These are phyloP conservation scores for Lycorma delicatula DNA, from an alignment of 1,140 invertebrate species.

Conservation along the genomic window DNA sequence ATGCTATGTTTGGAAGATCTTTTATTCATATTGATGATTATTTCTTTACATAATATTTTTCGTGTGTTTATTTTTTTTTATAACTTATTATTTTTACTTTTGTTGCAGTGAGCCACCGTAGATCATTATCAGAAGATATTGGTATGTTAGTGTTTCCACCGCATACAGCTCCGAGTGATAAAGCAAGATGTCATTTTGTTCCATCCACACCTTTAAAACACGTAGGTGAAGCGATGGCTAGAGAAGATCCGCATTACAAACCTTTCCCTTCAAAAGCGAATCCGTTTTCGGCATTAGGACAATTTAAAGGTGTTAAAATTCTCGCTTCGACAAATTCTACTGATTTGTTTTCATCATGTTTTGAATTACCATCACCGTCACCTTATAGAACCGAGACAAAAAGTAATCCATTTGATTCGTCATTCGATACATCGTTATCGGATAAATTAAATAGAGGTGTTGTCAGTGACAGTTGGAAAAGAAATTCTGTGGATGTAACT, in stretches of 20 bases:
- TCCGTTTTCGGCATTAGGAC: slow-evolving; percentile 58
- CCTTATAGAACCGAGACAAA: background rate
- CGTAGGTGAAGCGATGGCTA: slow-evolving; percentile 66
- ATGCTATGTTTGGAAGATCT: background rate
- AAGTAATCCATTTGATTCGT: slow-evolving; percentile 8
- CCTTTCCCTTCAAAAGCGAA: slow-evolving; percentile 45
- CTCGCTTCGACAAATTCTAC: slow-evolving; percentile 42
- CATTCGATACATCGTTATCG: background rate
- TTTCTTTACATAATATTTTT: background rate
- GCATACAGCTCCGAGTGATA: slow-evolving; percentile 52
- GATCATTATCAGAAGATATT: slow-evolving; percentile 60
- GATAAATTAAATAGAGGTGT: background rate
- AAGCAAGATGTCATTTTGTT: slow-evolving; percentile 57
- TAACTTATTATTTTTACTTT: slow-evolving; percentile 17
- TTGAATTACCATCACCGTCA: slow-evolving; percentile 55
- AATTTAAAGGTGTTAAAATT: slow-evolving; percentile 62
- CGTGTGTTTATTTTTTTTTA: background rate
- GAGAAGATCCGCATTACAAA: slow-evolving; percentile 68
- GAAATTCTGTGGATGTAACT: background rate
- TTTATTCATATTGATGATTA: background rate
- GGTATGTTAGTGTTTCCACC: slow-evolving; percentile 43
- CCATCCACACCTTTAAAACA: slow-evolving; percentile 43
- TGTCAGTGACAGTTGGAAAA: background rate
- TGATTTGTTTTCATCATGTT: slow-evolving; percentile 63
- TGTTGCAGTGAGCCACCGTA: slow-evolving; percentile 48